Conservation (phyloP, 2,888 invertebrate species). For the Drosophila affinis region DNA sequence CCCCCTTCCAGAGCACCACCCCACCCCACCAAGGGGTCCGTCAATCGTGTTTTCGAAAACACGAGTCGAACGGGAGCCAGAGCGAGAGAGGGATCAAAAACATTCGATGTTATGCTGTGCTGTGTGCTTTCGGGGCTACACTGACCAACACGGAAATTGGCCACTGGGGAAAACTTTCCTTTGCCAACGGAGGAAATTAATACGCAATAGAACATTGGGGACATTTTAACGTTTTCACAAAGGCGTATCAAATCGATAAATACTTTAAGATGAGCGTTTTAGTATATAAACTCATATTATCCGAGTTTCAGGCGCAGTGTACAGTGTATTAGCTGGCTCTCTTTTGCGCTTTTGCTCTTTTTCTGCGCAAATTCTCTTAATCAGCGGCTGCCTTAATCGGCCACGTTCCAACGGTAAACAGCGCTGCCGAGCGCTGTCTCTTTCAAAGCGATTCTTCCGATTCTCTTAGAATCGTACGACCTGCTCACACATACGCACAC, state of each 20-base stretch:
- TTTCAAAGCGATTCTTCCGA: background rate
- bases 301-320: slow-evolving; percentile 9
- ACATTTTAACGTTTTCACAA: background rate
- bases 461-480: slow-evolving; percentile 13
- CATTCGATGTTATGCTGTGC: slow-evolving; percentile 31
- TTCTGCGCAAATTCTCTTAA: slow-evolving; percentile 35
- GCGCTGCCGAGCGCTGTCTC: background rate
- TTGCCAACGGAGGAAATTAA: background rate
- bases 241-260: background rate
- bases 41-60: slow-evolving; percentile 8
- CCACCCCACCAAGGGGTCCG: background rate
- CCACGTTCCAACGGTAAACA: slow-evolving; percentile 10
- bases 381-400: slow-evolving; percentile 8
- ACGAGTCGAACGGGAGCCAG: slow-evolving; percentile 12
- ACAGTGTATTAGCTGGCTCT: slow-evolving; percentile 10
- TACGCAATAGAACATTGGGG: background rate
- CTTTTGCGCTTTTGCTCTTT: slow-evolving; percentile 16
- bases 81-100: slow-evolving; percentile 12
- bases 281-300: background rate
- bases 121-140: slow-evolving; percentile 23
- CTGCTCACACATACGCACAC: slow-evolving; percentile 5
- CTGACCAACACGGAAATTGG: slow-evolving; percentile 1
- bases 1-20: slow-evolving; percentile 2
- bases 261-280: background rate
- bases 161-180: background rate